Conservation (phyloP, 53 echinoderm and acorn worm genomes). For the Temnopleurus reevesii region DNA sequence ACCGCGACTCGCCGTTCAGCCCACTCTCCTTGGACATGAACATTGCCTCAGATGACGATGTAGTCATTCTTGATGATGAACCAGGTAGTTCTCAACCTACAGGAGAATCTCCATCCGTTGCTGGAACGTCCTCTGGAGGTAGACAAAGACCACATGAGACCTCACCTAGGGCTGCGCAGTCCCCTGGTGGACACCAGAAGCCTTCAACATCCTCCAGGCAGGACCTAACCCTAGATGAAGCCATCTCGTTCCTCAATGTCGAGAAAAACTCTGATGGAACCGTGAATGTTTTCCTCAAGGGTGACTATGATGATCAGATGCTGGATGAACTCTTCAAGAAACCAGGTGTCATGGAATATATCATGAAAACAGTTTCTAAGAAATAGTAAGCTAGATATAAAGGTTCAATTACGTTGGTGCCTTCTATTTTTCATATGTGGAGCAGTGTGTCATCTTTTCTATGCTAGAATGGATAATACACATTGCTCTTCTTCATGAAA, state of each 20-base stretch:
- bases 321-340: slow-evolving; percentile 84
- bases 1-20: neutral
- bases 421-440: neutral
- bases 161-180: neutral
- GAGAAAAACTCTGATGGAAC: slow-evolving; percentile 85
- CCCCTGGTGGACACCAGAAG: neutral
- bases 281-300: slow-evolving; percentile 79
- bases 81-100: neutral
- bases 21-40: neutral
- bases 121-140: neutral
- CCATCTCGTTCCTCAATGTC: slow-evolving; percentile 72
- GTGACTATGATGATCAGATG: slow-evolving; percentile 80
- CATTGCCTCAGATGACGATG: slow-evolving; percentile 14
- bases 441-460: too few species aligned
- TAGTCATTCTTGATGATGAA: neutral
- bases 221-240: slow-evolving; percentile 54
- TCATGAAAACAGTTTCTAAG: slow-evolving; percentile 69
- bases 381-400: slow-evolving; percentile 13
- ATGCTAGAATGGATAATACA: too few species aligned
- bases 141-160: neutral
- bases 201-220: neutral
- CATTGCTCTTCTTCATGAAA: too few species aligned
- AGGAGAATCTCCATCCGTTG: neutral
- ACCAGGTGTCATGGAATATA: slow-evolving; percentile 90
- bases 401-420: too few species aligned